These are phyloP conservation scores for Pseudolycoriella hygida DNA, from an alignment of 2,888 invertebrate genomes.

Conservation along the genomic window DNA sequence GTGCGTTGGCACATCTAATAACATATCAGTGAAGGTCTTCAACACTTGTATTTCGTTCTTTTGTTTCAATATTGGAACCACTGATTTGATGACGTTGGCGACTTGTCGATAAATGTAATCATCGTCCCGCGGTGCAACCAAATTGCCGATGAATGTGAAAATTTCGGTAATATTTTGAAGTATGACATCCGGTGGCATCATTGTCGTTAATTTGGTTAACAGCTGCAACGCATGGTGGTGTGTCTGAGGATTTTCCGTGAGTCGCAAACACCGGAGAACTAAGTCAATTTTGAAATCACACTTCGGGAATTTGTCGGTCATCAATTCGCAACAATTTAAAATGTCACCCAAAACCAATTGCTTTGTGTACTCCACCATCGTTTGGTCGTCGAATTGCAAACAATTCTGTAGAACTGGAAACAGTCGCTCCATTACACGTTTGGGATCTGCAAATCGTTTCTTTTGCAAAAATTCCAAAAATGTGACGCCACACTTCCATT, in stretches of 20 bases:
- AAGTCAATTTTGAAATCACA: slow-evolving; percentile 25
- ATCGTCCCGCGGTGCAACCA: slow-evolving; percentile 82
- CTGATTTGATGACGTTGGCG: slow-evolving; percentile 69
- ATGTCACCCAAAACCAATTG: slow-evolving; percentile 67
- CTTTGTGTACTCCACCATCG: slow-evolving; percentile 71
- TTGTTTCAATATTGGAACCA: slow-evolving; percentile 68
- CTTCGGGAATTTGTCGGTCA: slow-evolving; percentile 31
- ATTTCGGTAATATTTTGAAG: slow-evolving; percentile 89
- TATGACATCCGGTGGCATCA: slow-evolving; percentile 66
- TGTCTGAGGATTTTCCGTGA: slow-evolving; percentile 85
- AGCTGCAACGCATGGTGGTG: slow-evolving; percentile 84
- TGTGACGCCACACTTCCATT: slow-evolving; percentile 66
- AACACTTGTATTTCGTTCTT: slow-evolving; percentile 41
- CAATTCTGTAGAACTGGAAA: slow-evolving; percentile 68
- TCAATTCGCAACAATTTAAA: slow-evolving; percentile 48
- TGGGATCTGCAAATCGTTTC: slow-evolving; percentile 31
- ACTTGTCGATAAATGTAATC: slow-evolving; percentile 91
- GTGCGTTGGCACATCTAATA: slow-evolving; percentile 87
- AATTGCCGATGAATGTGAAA: slow-evolving; percentile 95
- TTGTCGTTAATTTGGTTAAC: slow-evolving; percentile 56
- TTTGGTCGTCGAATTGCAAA: slow-evolving; percentile 62
- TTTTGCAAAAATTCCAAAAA: slow-evolving; percentile 70
- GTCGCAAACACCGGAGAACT: slow-evolving; percentile 72
- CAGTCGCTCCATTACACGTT: slow-evolving; percentile 52
- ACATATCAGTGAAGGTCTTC: slow-evolving; percentile 78